phyloP scores from a whole-genome alignment of 2,888 invertebrate species.

The Pandemis corylana region DNA sequence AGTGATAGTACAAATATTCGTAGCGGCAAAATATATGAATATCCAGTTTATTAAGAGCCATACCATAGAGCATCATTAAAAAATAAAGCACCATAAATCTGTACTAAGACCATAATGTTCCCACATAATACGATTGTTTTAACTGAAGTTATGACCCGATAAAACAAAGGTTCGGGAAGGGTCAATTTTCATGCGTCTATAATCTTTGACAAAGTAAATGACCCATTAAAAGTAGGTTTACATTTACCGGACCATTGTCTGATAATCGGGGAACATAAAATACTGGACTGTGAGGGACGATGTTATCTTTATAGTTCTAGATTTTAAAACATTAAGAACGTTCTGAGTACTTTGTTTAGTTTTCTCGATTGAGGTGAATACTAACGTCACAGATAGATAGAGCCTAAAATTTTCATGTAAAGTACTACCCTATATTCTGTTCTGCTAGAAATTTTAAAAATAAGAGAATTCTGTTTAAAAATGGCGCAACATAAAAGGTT shows the following conservation, averaged over 20 bases:
- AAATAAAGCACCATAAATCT: neutral
- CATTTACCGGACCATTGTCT: neutral
- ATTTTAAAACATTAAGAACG: too few species aligned
- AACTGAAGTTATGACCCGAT: conserved; percentile 28
- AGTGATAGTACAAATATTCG: too few species aligned
- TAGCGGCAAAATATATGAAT: too few species aligned
- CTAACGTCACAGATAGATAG: too few species aligned
- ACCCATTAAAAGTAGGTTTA: conserved; percentile 3
- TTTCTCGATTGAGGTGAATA: too few species aligned
- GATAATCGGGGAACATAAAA: neutral
- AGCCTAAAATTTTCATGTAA: too few species aligned
- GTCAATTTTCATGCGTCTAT: conserved; percentile 27
- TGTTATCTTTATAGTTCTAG: neutral
- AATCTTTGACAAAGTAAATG: conserved; percentile 18
- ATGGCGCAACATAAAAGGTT: too few species aligned
- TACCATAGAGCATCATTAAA: neutral
- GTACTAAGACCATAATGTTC: neutral
- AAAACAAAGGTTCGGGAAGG: conserved; percentile 30
- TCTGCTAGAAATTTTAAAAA: too few species aligned
- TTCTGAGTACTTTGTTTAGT: too few species aligned
- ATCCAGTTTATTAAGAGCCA: too few species aligned
- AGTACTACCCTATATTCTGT: too few species aligned
- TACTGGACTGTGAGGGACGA: neutral
- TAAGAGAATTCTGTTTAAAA: too few species aligned
- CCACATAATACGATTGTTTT: conserved; percentile 8